phyloP scores from a whole-genome alignment of 2,797 vertebrate genomes.

The Steatocranus sp. region DNA sequence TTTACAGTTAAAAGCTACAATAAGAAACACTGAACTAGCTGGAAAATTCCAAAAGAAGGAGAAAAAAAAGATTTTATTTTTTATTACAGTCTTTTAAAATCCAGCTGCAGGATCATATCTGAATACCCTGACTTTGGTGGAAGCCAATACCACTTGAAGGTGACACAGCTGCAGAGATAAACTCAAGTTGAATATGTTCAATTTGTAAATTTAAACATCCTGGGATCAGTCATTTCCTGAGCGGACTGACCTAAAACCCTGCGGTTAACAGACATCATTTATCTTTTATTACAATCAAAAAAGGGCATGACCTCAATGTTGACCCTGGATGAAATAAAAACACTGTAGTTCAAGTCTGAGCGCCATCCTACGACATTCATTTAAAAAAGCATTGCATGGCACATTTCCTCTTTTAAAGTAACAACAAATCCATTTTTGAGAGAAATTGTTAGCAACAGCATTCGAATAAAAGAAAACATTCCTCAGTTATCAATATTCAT shows the following conservation, averaged over 20 bases:
- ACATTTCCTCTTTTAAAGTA: conserved; percentile 31
- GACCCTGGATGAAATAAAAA: conserved; percentile 12
- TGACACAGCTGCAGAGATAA: neutral
- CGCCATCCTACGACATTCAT: conserved; percentile 7
- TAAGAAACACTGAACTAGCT: neutral
- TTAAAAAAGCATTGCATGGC: conserved; percentile 25
- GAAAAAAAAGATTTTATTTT: rapidly evolving
- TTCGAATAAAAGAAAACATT: conserved; percentile 43
- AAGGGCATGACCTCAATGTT: conserved; percentile 25
- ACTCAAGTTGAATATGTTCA: conserved; percentile 21
- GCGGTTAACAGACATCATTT: conserved; percentile 35
- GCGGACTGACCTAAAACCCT: conserved; percentile 20
- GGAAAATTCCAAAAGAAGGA: neutral
- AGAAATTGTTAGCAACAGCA: conserved; percentile 41
- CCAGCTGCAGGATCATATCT: neutral
- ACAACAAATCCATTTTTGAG: conserved; percentile 20
- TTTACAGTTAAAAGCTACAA: neutral
- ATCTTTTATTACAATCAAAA: conserved; percentile 52
- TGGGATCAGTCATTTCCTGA: conserved; percentile 41
- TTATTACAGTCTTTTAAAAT: conserved; percentile 3
- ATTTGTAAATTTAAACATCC: conserved; percentile 33
- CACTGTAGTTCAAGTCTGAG: conserved; percentile 29
- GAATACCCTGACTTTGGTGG: neutral
- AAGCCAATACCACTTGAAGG: neutral
- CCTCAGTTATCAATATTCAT: conserved; percentile 28